Evolutionary conservation across 2,113 vertebrate genomes (phyloP).

Genomic region (Cavia porcellus): DNA sequence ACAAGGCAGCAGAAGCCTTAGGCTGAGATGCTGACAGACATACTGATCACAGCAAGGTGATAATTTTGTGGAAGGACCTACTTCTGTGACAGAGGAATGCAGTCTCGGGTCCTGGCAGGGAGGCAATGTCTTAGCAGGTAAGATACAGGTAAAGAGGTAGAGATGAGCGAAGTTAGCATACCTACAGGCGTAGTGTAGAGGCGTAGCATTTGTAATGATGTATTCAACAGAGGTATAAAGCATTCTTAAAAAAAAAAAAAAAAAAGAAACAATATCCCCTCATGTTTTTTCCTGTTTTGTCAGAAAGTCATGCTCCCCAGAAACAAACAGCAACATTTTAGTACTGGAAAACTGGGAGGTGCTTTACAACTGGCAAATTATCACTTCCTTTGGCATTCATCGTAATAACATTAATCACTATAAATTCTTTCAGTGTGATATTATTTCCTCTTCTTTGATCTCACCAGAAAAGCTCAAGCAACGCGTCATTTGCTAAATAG

Average conservation of each 20-base stretch:
- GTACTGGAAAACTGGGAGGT: neutral
- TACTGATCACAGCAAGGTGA: conserved; percentile 52
- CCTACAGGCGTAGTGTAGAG: rapidly evolving
- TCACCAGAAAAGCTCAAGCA: neutral
- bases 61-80: conserved; percentile 58
- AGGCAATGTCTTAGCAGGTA: neutral
- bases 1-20: conserved; percentile 44
- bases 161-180: neutral
- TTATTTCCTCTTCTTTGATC: conserved; percentile 64
- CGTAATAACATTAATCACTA: neutral
- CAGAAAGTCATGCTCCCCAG: neutral
- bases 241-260: neutral
- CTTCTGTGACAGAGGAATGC: conserved; percentile 38
- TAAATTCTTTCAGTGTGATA: neutral
- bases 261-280: neutral
- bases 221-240: rapidly evolving
- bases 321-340: neutral
- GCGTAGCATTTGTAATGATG: neutral
- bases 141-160: neutral
- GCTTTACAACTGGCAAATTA: neutral
- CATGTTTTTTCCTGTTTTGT: neutral
- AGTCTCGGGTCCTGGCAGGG: neutral
- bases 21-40: conserved; percentile 71
- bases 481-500: conserved; percentile 48
- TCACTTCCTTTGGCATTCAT: conserved; percentile 11